Evolutionary conservation across 2,888 invertebrate genomes (phyloP).

Genomic region (Sepioteuthis lessoniana): DNA sequence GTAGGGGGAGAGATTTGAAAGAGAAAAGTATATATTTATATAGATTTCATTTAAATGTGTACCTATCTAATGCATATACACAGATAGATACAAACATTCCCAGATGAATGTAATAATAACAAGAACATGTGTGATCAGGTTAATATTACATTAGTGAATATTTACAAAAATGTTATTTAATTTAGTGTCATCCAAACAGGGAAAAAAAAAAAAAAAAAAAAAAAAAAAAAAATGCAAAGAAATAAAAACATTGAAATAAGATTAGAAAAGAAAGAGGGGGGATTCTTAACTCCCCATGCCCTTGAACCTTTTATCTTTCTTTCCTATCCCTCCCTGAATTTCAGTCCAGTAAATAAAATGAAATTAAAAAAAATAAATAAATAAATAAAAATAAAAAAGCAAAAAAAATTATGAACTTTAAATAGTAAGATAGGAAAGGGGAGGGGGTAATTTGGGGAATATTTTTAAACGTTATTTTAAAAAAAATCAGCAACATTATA

Average conservation of each 20-base stretch:
- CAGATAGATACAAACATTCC: constrained; percentile 20
- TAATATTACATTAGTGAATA: constrained; percentile 33
- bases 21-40: constrained; percentile 33
- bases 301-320: not conserved
- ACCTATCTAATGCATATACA: not conserved
- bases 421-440: not conserved
- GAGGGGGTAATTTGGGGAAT: too few species aligned
- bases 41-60: constrained; percentile 23
- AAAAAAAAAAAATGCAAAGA: not conserved
- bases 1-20: not conserved
- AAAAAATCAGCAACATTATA: not conserved
- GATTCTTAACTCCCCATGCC: not conserved
- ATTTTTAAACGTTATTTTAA: not conserved
- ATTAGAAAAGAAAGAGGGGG: not conserved
- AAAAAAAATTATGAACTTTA: not conserved
- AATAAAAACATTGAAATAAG: too few species aligned
- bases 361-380: not conserved
- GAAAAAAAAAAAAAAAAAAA: not conserved
- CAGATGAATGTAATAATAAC: not conserved
- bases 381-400: too few species aligned
- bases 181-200: constrained; percentile 12
- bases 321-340: not conserved
- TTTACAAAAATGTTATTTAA: constrained; percentile 25
- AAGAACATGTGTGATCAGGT: constrained; percentile 10
- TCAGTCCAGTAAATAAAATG: not conserved